Percentiles rank a stretch among this genome's conserved stretches.
These are phyloP conservation scores for Nematostella vectensis DNA, from an alignment of 92 coral and sea anemone species.

Conservation along the genomic window DNA sequence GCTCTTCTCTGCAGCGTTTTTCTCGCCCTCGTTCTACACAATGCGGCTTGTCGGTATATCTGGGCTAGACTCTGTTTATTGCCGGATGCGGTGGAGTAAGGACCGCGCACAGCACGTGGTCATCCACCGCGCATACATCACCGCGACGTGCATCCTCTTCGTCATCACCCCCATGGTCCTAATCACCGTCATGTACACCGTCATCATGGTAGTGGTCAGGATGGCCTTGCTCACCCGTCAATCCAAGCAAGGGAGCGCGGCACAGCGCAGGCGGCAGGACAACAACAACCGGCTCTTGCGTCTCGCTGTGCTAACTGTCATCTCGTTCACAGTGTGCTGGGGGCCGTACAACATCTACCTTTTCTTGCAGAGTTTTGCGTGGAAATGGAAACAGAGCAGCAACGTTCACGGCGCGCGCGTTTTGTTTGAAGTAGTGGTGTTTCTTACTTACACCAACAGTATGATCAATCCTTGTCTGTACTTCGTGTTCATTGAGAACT, in stretches of 20 bases:
- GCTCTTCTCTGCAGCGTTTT: constrained; percentile 7
- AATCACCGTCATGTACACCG: constrained; percentile 7
- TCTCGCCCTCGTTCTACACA: constrained; percentile 10
- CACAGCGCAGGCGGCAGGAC: constrained; percentile 5
- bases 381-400: not conserved
- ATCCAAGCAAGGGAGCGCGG: constrained; percentile 9
- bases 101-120: not conserved
- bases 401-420: not conserved
- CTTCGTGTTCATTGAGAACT: constrained; percentile 25
- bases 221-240: constrained; percentile 1
- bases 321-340: constrained; percentile 17
- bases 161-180: constrained; percentile 6
- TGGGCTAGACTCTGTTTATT: not conserved
- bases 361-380: constrained; percentile 3
- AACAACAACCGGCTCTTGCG: constrained; percentile 13
- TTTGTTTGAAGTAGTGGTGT: constrained; percentile 8
- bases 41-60: constrained; percentile 3
- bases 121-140: constrained; percentile 5
- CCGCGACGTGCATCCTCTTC: constrained; percentile 5
- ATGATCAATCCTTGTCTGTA: constrained; percentile 20
- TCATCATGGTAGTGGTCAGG: constrained; percentile 10
- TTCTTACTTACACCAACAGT: constrained; percentile 16
- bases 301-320: constrained; percentile 18
- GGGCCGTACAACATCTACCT: constrained; percentile 19
- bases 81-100: constrained; percentile 11